Conservation (phyloP, 2,888 invertebrate genomes). For the Actias luna region DNA sequence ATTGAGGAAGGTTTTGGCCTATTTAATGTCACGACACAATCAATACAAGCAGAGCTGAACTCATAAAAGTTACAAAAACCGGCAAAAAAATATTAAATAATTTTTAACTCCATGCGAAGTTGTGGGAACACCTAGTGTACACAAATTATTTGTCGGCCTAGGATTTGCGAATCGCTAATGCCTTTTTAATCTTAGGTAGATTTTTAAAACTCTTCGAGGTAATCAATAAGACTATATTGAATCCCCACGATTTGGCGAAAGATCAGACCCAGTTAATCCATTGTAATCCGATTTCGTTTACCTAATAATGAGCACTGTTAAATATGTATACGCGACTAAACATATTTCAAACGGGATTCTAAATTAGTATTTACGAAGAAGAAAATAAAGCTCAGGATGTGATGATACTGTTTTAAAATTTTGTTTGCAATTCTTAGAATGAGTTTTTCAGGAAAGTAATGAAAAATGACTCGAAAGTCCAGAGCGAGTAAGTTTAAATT, state of each 20-base stretch:
- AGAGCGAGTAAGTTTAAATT: slow-evolving; percentile 44
- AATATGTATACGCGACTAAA: slow-evolving; percentile 34
- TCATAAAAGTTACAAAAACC: too few relatives aligned
- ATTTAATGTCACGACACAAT: too few relatives aligned
- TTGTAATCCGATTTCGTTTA: slow-evolving; percentile 72
- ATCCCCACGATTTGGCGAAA: slow-evolving; percentile 58
- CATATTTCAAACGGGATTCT: neutral
- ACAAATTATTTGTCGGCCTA: too few relatives aligned
- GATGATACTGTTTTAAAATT: neutral
- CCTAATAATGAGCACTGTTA: slow-evolving; percentile 73
- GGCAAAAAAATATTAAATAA: too few relatives aligned
- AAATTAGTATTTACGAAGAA: neutral
- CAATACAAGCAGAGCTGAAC: too few relatives aligned
- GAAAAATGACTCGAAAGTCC: slow-evolving; percentile 43
- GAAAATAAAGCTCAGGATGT: slow-evolving; percentile 3
- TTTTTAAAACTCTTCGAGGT: neutral
- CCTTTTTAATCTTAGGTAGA: too few relatives aligned
- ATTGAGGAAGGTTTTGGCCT: too few relatives aligned
- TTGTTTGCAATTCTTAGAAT: slow-evolving; percentile 17
- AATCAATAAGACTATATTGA: slow-evolving; percentile 48
- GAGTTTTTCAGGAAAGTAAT: slow-evolving; percentile 25
- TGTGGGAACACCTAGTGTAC: too few relatives aligned
- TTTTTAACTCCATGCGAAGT: too few relatives aligned
- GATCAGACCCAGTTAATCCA: slow-evolving; percentile 62
- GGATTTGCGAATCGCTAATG: too few relatives aligned